Base-by-base conservation (phyloP, 2,888 invertebrate genomes). In the Erpobdella octoculata region DNA sequence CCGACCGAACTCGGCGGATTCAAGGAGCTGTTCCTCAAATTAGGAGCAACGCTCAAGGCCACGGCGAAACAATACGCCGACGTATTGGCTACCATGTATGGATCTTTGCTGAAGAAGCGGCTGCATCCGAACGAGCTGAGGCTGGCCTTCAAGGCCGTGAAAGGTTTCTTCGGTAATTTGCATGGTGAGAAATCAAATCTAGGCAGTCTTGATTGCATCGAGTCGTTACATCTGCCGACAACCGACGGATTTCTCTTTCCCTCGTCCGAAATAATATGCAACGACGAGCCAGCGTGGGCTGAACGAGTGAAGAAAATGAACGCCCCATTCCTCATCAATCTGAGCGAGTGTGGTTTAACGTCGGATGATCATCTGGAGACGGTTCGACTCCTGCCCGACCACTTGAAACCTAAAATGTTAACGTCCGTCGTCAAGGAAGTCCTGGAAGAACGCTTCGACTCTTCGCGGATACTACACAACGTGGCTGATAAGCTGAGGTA, bases 1-100 rank as follows among this genome's bases (percentile, higher is more conserved):
- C 77, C 77, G 6, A 75, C 74, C 12, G 76, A 77, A 37, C 75
- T 77, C 6, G 76, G 77, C 6, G 77, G 76, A 64, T 77, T 75
- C 71, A 74, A 77, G 68, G 69, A 62, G 33, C 72, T 77, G 35
- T 77, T 77, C 66, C 64, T 75, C 28, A 69, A 73, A 58, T 73
- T 77, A 3, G 77, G 77, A 6, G 75, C 75, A 0, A 73, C 75
- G 15, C 48, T 72, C 12, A 73, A 71, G 53, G 75, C 74, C 62
- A 75, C 76, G 6, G 73, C 71, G n/a, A 72, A 74, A 25, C 77
- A 77, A 71, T 77, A 74, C 53, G 75, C 77, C 15, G 72, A 70
- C 53, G 76, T 77, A 25, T 73, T 77, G 25, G 72, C 74, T 37
- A 70, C 71, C 65, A 72, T 77, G 31, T 71, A 71, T 70, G n/a